These are phyloP conservation scores for Acronicta aceris DNA, from an alignment of 2,888 invertebrate genomes.

Conservation along the genomic window DNA sequence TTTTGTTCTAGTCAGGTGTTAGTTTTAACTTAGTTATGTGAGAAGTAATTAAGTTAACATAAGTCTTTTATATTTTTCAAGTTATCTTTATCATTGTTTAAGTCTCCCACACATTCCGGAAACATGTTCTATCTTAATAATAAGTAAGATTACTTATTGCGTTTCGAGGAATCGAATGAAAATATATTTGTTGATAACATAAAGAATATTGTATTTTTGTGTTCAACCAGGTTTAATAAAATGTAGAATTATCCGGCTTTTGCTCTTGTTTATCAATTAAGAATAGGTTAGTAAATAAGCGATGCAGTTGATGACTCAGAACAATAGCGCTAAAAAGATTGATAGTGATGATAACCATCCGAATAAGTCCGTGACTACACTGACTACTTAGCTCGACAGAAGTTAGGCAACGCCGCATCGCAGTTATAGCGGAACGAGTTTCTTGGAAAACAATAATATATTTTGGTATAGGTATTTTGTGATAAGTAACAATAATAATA, in stretches of 20 bases:
- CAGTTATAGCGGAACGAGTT: conserved; percentile 16
- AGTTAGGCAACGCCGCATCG: conserved; percentile 22
- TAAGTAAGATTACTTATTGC: background rate
- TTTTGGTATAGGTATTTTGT: too few species aligned
- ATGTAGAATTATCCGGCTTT: too few species aligned
- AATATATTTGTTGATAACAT: background rate
- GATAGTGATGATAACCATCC: conserved; percentile 56
- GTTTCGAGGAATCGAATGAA: background rate
- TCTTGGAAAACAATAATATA: background rate
- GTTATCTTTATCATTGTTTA: conserved; percentile 6
- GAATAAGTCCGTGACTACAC: conserved; percentile 43
- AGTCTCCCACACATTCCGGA: background rate
- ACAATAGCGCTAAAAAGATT: conserved; percentile 55
- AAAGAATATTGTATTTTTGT: too few species aligned
- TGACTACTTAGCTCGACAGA: conserved; percentile 9
- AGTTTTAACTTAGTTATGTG: conserved; percentile 17
- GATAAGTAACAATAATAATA: too few species aligned
- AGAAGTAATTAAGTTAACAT: conserved; percentile 16
- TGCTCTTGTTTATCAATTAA: conserved; percentile 10
- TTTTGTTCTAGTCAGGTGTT: conserved; percentile 40
- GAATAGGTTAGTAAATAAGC: conserved; percentile 17
- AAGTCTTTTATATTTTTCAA: conserved; percentile 5
- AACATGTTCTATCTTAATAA: background rate
- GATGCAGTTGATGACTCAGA: conserved; percentile 33
- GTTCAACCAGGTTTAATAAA: too few species aligned